These are phyloP conservation scores for Rhimphoctona megacephalus DNA, from an alignment of 2,888 invertebrate species.

Conservation along the genomic window DNA sequence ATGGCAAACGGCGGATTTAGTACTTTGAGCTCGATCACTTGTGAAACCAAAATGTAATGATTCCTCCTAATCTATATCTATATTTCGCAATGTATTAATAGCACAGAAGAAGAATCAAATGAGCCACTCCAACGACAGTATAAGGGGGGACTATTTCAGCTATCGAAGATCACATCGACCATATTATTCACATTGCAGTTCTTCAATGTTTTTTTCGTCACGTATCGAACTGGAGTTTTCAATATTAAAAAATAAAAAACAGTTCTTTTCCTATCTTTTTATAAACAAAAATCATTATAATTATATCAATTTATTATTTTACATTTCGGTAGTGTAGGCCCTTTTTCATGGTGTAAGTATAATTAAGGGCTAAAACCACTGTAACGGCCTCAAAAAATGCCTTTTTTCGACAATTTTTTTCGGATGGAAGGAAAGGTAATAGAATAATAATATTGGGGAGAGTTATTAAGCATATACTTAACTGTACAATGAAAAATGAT, in stretches of 20 bases:
- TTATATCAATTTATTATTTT: not conserved
- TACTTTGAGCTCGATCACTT: constrained; percentile 61
- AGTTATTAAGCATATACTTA: too few relatives aligned
- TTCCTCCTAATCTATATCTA: constrained; percentile 19
- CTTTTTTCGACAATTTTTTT: too few relatives aligned
- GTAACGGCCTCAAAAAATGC: too few relatives aligned
- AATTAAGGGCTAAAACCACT: too few relatives aligned
- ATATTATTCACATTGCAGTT: not conserved
- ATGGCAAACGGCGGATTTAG: constrained; percentile 62
- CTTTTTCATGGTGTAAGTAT: too few relatives aligned
- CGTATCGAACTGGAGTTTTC: not conserved
- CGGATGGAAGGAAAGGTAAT: too few relatives aligned
- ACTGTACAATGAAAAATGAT: too few relatives aligned
- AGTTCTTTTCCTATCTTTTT: not conserved
- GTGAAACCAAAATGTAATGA: constrained; percentile 63
- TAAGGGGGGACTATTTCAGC: not conserved
- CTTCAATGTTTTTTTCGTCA: not conserved
- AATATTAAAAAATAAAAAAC: not conserved
- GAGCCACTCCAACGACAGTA: not conserved
- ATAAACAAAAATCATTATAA: not conserved
- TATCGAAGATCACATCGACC: not conserved
- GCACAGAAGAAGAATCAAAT: constrained; percentile 30
- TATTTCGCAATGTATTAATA: constrained; percentile 29
- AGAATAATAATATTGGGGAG: too few relatives aligned
- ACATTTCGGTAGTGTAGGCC: too few relatives aligned